Evolutionary conservation across 2,113 vertebrate genomes (phyloP), one percentile per base, ranked within the genome.

Genomic region (Protomyctophum bolini): DNA sequence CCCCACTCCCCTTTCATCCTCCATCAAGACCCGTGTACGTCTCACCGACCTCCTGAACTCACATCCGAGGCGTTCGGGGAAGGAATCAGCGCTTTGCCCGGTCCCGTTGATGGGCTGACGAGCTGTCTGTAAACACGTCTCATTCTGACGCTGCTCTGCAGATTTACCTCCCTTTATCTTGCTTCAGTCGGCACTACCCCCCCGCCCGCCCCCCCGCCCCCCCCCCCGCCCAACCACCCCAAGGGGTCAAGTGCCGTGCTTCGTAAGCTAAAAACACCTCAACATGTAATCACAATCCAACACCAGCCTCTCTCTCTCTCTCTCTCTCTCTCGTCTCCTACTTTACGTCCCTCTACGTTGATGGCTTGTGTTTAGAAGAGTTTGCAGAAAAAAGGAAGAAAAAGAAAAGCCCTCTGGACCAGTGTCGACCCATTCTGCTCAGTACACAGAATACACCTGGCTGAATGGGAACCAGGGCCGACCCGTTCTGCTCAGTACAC

Each of bases 391-490:
- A 41, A 41, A 41, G 33, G 33, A 41, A 3, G 33, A 41, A 41
- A 41, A 41, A 41, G 1, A 41, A 41, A 21, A 21, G 21, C 21
- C 21, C 21, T 2, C 21, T 21, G 21, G 21, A 21, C 21, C 21
- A 21, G 33, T 1, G 33, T 3, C 63, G 49, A 63, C 81, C 66
- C 55, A 63, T 68, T 58, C 70, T 33, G 60, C 1, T 63, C 75
- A 73, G 66, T 78, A 79, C 5, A 21, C 79, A 87, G 87, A 83
- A 73, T 79, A 83, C 89, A 89, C 85, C 89, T 91, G 87, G 83
- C 72, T 86, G 77, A 82, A 83, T 76, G 79, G 70, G 58, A 88
- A 77, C n/a, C 21, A n/a, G 33, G 33, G 33, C 33, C 63, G 49
- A 64, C 81, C 68, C 55, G 63, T 68, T 58, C 70, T 33, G 60